Conservation (phyloP, 2,888 invertebrate species). For the Melitaea athalia region DNA sequence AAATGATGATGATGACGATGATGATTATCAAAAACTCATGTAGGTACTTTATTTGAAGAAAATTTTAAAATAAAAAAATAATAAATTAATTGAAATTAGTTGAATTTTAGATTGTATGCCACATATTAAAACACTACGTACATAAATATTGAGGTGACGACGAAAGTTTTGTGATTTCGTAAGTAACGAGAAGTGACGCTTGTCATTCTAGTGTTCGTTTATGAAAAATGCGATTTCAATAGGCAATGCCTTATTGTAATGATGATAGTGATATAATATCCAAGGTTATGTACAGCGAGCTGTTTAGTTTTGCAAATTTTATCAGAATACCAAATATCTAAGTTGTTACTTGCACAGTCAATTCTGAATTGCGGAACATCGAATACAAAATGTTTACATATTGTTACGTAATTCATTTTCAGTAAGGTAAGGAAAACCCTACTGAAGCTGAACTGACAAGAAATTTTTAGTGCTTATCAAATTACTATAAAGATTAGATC, state of each 20-base stretch:
- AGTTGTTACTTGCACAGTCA: not conserved
- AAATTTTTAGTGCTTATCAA: no score
- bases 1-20: no score
- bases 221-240: not conserved
- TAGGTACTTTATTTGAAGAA: no score
- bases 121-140: not conserved
- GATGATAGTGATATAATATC: not conserved
- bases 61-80: no score
- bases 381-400: not conserved
- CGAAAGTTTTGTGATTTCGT: constrained; percentile 4
- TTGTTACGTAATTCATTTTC: no score
- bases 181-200: constrained; percentile 12
- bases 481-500: no score
- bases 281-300: not conserved
- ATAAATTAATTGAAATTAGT: no score
- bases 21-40: no score
- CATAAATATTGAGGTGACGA: not conserved
- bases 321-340: not conserved
- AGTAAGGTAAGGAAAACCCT: no score
- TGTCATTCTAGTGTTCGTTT: constrained; percentile 6
- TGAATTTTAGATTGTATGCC: not conserved
- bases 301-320: not conserved
- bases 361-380: not conserved
- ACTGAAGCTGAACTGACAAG: no score
- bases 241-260: not conserved